Percentiles rank a stretch among this genome's conserved stretches.
Evolutionary conservation across 2,113 vertebrate species (phyloP).

Genomic region (Oryzias curvinotus): DNA sequence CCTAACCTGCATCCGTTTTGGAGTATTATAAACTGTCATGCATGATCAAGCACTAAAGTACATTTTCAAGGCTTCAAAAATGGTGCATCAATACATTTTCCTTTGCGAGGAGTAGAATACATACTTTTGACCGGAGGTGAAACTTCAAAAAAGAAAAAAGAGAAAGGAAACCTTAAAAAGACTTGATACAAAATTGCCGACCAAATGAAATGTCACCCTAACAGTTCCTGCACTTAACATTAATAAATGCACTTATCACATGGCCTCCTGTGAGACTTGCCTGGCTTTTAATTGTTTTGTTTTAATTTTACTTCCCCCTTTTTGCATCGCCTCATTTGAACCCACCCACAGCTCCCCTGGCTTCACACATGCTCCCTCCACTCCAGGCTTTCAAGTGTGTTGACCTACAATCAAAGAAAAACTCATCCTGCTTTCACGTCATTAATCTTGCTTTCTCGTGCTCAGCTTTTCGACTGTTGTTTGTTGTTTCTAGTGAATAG

Average conservation of each 20-base stretch:
- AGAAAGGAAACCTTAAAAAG: neutral
- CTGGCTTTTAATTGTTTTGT: neutral
- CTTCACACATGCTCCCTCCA: slow-evolving; percentile 17
- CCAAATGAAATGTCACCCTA: neutral
- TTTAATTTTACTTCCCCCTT: slow-evolving; percentile 24
- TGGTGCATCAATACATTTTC: neutral
- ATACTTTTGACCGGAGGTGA: neutral
- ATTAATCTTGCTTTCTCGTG: slow-evolving; percentile 6
- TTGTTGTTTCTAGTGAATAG: neutral
- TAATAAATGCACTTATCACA: neutral
- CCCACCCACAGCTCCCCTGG: slow-evolving; percentile 3
- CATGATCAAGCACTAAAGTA: neutral
- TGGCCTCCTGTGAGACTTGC: neutral
- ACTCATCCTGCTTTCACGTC: slow-evolving; percentile 10
- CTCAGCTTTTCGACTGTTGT: neutral
- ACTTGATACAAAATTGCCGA: no score
- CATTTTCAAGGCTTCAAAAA: neutral
- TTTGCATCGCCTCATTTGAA: slow-evolving; percentile 4
- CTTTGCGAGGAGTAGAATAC: neutral
- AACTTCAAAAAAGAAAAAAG: neutral
- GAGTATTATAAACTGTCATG: neutral
- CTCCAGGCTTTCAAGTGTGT: slow-evolving; percentile 21
- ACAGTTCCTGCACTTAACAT: neutral
- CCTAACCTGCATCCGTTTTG: no score
- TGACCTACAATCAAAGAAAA: slow-evolving; percentile 33